Conservation (phyloP, 2,797 vertebrate species). For the Linurgus olivaceus region DNA sequence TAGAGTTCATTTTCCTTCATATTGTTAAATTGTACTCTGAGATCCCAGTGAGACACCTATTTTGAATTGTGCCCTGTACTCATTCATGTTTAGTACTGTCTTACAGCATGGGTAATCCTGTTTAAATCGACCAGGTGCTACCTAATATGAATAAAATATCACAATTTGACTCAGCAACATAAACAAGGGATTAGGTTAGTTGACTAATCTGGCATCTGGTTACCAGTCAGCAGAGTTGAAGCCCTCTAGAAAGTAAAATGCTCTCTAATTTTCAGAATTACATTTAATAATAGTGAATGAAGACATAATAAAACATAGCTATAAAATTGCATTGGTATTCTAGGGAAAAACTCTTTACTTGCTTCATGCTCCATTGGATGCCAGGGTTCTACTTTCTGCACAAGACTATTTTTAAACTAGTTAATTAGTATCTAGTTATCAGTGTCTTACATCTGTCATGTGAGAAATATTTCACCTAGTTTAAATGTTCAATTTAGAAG, state of each 20-base stretch:
- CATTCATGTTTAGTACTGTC: neutral
- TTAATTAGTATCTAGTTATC: neutral
- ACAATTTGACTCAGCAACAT: neutral
- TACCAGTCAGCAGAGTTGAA: neutral
- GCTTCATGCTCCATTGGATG: neutral
- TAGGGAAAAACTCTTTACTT: neutral
- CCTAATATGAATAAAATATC: neutral
- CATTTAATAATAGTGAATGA: neutral
- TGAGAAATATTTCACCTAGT: neutral
- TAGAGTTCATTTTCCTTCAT: neutral
- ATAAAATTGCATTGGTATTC: neutral
- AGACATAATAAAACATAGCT: neutral
- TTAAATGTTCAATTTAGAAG: neutral
- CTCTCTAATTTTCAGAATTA: neutral
- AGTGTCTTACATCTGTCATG: neutral
- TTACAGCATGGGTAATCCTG: neutral
- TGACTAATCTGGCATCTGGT: neutral
- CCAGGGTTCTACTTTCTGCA: neutral
- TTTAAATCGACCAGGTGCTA: neutral
- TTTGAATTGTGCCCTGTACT: neutral
- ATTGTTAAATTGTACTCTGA: neutral
- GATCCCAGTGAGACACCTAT: neutral
- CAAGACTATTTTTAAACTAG: neutral
- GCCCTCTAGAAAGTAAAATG: neutral
- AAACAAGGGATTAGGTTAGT: neutral